Evolutionary conservation across 2,797 vertebrate species (phyloP).

Genomic region (Brotogeris chrysoptera): DNA sequence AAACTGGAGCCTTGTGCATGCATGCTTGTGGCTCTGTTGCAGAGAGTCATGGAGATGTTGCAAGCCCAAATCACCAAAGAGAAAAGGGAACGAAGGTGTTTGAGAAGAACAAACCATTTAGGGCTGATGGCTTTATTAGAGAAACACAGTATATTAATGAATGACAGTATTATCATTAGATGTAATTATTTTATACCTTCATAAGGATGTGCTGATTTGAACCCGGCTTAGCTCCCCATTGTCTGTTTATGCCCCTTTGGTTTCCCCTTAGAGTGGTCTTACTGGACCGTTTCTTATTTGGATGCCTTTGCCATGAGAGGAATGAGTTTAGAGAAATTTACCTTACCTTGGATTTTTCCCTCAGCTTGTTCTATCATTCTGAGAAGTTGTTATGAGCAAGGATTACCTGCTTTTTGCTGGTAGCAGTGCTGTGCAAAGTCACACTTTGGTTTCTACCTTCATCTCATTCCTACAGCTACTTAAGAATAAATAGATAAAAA

Average conservation of each 20-base stretch:
- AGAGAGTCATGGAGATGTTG: neutral
- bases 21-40: neutral
- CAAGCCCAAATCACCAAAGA: neutral
- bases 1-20: neutral
- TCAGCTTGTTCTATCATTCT: neutral
- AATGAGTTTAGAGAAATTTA: neutral
- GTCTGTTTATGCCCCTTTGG: neutral
- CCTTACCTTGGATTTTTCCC: neutral
- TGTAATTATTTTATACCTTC: neutral
- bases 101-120: neutral
- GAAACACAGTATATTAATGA: neutral
- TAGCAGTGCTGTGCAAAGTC: neutral
- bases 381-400: neutral
- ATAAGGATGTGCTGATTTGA: neutral
- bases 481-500: neutral
- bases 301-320: neutral
- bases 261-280: neutral
- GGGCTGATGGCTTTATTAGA: neutral
- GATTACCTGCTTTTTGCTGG: neutral
- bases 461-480: neutral
- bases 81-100: neutral
- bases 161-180: neutral
- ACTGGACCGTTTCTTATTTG: rapidly evolving
- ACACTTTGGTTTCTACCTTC: neutral
- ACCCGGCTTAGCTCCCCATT: neutral